Evolutionary conservation across 2,113 vertebrate genomes (phyloP).

Genomic region (Sceloporus tristichus): DNA sequence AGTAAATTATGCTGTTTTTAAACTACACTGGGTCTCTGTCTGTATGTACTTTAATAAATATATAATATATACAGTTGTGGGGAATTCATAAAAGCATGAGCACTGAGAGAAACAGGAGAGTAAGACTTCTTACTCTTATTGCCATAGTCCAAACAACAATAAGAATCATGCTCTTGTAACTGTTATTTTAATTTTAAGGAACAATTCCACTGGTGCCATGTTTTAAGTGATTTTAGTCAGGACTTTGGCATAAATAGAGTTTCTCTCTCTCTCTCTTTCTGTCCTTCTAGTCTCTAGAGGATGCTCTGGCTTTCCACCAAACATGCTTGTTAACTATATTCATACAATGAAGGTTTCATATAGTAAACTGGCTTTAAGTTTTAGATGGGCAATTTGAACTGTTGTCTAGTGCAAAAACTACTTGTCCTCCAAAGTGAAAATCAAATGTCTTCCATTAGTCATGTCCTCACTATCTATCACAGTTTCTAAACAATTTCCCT

Average conservation of each 20-base stretch:
- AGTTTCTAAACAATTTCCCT: no score
- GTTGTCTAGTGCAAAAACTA: background rate
- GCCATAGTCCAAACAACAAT: background rate
- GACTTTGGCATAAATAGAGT: background rate
- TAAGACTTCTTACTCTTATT: background rate
- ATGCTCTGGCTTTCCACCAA: background rate
- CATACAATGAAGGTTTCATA: background rate
- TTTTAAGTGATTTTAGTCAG: background rate
- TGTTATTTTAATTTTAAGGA: background rate
- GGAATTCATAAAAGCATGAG: background rate
- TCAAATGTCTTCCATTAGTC: background rate
- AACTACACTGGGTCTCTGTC: background rate
- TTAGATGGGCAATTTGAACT: background rate
- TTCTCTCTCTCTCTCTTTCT: background rate
- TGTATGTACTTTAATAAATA: background rate
- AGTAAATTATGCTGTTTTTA: no score
- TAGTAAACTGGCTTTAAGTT: background rate
- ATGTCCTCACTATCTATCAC: background rate
- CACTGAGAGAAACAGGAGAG: no score
- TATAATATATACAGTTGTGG: background rate
- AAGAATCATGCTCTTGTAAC: background rate
- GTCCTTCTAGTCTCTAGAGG: no score
- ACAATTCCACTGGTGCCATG: background rate
- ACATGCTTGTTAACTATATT: background rate
- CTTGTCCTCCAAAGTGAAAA: background rate